These are phyloP conservation scores for Silvanus unidentatus DNA, from an alignment of 2,888 invertebrate genomes.

Conservation along the genomic window DNA sequence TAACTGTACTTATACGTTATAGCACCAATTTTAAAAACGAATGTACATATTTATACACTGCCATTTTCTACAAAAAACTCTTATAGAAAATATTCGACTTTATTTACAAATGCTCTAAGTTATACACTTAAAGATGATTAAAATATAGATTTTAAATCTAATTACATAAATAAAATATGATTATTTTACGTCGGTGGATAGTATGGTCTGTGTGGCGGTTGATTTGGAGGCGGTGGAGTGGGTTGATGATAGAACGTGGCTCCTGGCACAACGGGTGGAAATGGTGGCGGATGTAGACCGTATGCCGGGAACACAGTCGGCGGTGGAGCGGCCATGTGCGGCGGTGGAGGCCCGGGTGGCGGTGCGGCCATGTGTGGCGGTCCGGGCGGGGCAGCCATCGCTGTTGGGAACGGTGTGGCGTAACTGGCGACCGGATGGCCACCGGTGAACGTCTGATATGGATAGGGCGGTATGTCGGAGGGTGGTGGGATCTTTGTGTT, in stretches of 20 bases:
- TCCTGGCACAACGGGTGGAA: constrained; percentile 44
- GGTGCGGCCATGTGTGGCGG: constrained; percentile 41
- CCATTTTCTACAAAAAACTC: too few species aligned
- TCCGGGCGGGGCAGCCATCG: constrained; percentile 23
- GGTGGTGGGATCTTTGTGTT: constrained; percentile 32
- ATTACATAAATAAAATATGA: too few species aligned
- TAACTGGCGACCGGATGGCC: constrained; percentile 24
- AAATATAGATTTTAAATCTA: too few species aligned
- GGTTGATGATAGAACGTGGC: constrained; percentile 36
- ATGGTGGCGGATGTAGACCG: constrained; percentile 39
- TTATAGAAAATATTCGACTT: too few species aligned
- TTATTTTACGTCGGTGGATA: constrained; percentile 25
- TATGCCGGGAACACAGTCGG: constrained; percentile 36
- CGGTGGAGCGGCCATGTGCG: constrained; percentile 38
- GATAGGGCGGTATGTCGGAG: constrained; percentile 37
- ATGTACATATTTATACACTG: too few species aligned
- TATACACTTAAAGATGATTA: too few species aligned
- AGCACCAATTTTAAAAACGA: too few species aligned
- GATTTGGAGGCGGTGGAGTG: constrained; percentile 36
- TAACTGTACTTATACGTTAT: constrained; percentile 36
- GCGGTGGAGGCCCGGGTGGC: constrained; percentile 48
- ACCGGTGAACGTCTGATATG: constrained; percentile 39
- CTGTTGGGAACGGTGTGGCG: constrained; percentile 45
- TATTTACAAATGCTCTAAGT: too few species aligned
- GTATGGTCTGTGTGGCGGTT: constrained; percentile 40